These are phyloP conservation scores for Hydrocynus forskahlii DNA, from an alignment of 2,797 vertebrate species.

Conservation along the genomic window DNA sequence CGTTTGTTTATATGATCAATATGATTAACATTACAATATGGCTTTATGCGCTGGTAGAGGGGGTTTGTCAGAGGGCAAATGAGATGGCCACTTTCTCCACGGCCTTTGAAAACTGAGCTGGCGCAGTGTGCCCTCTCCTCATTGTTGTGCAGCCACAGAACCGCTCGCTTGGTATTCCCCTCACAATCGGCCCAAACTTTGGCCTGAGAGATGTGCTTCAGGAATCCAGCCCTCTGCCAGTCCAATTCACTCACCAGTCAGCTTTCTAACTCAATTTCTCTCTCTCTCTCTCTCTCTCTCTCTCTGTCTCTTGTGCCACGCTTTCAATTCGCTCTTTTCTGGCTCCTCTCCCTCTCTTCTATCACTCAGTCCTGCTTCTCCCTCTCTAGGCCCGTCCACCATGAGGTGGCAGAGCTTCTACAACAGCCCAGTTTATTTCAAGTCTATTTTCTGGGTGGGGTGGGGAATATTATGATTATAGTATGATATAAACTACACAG, in stretches of 20 bases:
- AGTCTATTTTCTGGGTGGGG: neutral
- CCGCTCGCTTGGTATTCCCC: slow-evolving; percentile 77
- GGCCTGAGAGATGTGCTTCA: slow-evolving; percentile 73
- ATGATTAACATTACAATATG: slow-evolving; percentile 70
- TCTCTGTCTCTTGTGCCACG: slow-evolving; percentile 52
- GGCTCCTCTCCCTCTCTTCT: slow-evolving; percentile 32
- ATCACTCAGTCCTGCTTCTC: slow-evolving; percentile 20
- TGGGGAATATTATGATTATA: too few species aligned
- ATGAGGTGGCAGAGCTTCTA: slow-evolving; percentile 2
- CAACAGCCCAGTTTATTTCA: neutral
- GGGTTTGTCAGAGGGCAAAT: slow-evolving; percentile 72
- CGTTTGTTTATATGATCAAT: slow-evolving; percentile 70
- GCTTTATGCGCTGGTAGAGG: slow-evolving; percentile 63
- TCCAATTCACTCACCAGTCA: slow-evolving; percentile 68
- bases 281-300: slow-evolving; percentile 51
- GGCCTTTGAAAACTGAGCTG: slow-evolving; percentile 73
- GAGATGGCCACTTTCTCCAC: slow-evolving; percentile 69
- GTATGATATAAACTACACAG: too few species aligned
- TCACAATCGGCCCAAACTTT: slow-evolving; percentile 77
- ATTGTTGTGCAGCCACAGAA: slow-evolving; percentile 68
- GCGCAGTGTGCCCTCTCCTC: slow-evolving; percentile 69
- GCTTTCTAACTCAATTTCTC: slow-evolving; percentile 70
- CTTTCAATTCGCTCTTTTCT: slow-evolving; percentile 68
- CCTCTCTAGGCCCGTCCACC: slow-evolving; percentile 28
- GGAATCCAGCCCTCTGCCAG: slow-evolving; percentile 72